Conservation (phyloP, 2,888 invertebrate genomes). For the Drosophila gaucha region DNA sequence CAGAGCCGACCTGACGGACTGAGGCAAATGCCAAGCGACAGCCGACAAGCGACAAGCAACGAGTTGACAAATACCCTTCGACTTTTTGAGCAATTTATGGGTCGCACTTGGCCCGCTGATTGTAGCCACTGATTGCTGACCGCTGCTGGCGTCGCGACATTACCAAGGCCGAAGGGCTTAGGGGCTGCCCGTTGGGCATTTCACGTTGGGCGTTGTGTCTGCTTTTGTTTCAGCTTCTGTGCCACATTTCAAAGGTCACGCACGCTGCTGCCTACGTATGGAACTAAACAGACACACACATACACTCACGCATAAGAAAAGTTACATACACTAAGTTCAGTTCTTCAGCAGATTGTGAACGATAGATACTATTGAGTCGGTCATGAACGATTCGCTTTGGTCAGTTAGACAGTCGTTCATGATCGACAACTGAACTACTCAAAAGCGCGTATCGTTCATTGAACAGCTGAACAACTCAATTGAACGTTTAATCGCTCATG, state of each 20-base stretch:
- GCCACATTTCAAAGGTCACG: constrained; percentile 68
- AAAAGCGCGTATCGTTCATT: not conserved
- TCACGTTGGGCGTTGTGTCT: constrained; percentile 7
- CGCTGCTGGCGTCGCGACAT: constrained; percentile 36
- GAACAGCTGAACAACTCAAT: not conserved
- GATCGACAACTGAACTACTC: not conserved
- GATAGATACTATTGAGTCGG: not conserved
- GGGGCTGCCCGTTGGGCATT: constrained; percentile 13
- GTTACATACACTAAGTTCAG: not conserved
- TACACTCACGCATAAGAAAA: too few relatives aligned
- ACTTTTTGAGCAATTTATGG: constrained; percentile 76
- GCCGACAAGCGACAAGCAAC: constrained; percentile 60
- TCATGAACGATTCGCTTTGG: not conserved
- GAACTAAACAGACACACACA: not conserved
- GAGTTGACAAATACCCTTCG: constrained; percentile 79
- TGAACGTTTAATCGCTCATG: not conserved
- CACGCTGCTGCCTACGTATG: constrained; percentile 19
- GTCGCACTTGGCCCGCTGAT: constrained; percentile 69
- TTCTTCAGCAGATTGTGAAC: not conserved
- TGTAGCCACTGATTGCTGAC: constrained; percentile 70
- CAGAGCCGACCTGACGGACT: constrained; percentile 17
- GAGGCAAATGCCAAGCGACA: constrained; percentile 36
- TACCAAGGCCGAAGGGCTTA: constrained; percentile 75
- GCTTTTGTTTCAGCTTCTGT: constrained; percentile 33
- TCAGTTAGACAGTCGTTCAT: not conserved